These are phyloP conservation scores for Furnarius figulus DNA, from an alignment of 2,113 vertebrate genomes.

Conservation along the genomic window DNA sequence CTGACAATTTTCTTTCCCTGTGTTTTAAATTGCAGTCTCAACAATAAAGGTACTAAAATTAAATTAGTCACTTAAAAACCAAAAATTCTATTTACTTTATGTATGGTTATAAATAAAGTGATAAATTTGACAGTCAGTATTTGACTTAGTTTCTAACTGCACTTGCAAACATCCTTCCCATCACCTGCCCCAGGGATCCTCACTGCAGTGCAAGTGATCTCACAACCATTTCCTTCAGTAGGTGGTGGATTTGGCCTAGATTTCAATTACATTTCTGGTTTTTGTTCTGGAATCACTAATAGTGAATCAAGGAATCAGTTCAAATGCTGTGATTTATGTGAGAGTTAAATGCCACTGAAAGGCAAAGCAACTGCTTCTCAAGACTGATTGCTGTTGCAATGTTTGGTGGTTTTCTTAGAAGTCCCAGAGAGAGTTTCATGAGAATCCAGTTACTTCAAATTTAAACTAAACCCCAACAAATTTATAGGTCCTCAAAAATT, in stretches of 20 bases:
- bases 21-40: not conserved
- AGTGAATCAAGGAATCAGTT: slow-evolving; percentile 22
- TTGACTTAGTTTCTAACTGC: not conserved
- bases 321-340: slow-evolving; percentile 33
- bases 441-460: slow-evolving; percentile 44
- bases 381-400: not conserved
- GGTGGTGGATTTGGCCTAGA: slow-evolving; percentile 22
- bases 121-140: not conserved
- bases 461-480: slow-evolving; percentile 5
- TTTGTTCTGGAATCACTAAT: slow-evolving; percentile 39
- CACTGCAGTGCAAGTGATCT: not conserved
- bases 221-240: slow-evolving; percentile 27
- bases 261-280: slow-evolving; percentile 14
- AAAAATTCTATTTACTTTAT: not conserved
- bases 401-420: slow-evolving; percentile 49
- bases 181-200: not conserved
- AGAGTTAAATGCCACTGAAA: slow-evolving; percentile 42
- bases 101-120: not conserved
- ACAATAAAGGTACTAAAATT: not conserved
- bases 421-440: slow-evolving; percentile 49
- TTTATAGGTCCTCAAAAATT: slow-evolving; percentile 43
- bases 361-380: slow-evolving; percentile 30
- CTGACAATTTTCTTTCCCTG: not conserved
- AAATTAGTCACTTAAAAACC: not conserved
- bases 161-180: not conserved